Conservation (phyloP, 2,113 vertebrate genomes). For the Phyllostomus discolor region DNA sequence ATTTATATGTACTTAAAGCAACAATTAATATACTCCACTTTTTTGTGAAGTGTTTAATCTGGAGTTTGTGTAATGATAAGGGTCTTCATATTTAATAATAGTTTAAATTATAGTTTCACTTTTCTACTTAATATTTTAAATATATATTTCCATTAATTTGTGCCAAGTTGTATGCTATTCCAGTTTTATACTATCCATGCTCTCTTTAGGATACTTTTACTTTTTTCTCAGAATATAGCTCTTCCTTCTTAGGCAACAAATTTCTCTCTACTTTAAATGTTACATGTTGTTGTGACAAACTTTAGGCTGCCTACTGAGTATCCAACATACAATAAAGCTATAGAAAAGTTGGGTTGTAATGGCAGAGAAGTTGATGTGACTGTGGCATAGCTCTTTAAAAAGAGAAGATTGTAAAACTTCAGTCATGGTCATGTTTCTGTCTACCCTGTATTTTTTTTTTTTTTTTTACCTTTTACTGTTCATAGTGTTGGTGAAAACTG, state of each 20-base stretch:
- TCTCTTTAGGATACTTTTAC: background rate
- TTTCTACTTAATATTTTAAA: background rate
- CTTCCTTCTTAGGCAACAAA: background rate
- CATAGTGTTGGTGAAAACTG: background rate
- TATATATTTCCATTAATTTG: background rate
- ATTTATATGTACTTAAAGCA: background rate
- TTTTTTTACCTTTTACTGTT: constrained; percentile 19
- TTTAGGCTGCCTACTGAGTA: background rate
- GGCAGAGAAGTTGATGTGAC: background rate
- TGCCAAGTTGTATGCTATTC: background rate
- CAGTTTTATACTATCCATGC: background rate
- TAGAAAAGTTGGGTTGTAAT: background rate
- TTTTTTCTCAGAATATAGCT: background rate
- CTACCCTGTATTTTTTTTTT: background rate
- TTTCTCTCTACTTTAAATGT: background rate
- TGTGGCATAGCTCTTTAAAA: background rate
- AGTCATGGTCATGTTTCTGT: background rate
- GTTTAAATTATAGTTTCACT: background rate
- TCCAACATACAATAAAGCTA: background rate
- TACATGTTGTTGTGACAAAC: background rate
- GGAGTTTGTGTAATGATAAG: background rate
- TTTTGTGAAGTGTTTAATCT: background rate
- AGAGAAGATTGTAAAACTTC: background rate
- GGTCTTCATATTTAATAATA: background rate
- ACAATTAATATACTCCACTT: background rate